A percentile compares a stretch with the other conserved stretches of the same genome.
Evolutionary conservation across 2,888 invertebrate species (phyloP).

Genomic region (Uropetala carovei): DNA sequence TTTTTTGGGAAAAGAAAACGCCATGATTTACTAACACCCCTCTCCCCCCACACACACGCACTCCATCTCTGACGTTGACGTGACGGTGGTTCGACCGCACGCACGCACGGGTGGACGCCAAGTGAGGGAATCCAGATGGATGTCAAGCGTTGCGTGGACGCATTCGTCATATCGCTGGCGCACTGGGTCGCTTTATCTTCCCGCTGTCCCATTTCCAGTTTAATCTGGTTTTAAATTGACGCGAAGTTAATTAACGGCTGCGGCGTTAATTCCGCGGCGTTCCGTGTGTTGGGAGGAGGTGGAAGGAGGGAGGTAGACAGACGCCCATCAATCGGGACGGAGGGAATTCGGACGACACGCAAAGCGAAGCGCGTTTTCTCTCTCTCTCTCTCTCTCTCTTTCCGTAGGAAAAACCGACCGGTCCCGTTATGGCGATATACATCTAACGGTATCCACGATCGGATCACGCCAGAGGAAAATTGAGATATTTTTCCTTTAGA

Average conservation of each 20-base stretch:
- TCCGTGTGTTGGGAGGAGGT: no score
- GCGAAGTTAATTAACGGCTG: slow-evolving; percentile 3
- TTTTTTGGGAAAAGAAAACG: not conserved
- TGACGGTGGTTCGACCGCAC: not conserved
- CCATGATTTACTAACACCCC: not conserved
- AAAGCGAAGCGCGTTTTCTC: no score
- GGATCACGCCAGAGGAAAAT: no score
- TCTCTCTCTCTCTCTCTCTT: no score
- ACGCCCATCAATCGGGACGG: no score
- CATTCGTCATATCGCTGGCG: not conserved
- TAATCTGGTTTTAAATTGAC: slow-evolving; percentile 35
- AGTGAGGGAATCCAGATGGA: not conserved
- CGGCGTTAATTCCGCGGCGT: not conserved
- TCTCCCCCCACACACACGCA: no score
- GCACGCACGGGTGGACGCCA: not conserved
- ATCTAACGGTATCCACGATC: no score
- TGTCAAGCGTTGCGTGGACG: slow-evolving; percentile 8
- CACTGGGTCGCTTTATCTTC: not conserved
- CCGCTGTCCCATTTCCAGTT: not conserved
- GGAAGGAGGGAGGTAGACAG: no score
- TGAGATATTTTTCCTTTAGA: no score
- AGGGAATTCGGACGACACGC: no score
- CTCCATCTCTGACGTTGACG: not conserved
- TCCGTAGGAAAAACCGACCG: no score
- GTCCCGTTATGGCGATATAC: no score